Conservation (phyloP, 2,113 vertebrate genomes). For the Charadrius vociferus region DNA sequence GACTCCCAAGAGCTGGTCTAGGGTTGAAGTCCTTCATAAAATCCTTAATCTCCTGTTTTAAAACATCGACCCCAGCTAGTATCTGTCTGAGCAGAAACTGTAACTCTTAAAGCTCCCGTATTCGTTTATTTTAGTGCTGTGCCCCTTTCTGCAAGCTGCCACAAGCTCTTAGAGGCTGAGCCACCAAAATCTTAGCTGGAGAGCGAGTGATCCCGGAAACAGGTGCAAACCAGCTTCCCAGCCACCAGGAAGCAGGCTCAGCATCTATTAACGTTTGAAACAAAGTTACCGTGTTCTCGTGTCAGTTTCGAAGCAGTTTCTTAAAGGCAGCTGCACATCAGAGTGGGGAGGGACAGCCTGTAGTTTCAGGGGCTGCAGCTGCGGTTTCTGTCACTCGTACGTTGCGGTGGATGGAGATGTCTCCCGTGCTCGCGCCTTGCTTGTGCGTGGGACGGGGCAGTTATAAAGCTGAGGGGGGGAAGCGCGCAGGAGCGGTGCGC, state of each 20-base stretch:
- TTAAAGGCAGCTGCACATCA: neutral
- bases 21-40: neutral
- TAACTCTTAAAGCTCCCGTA: neutral
- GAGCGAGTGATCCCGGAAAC: neutral
- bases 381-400: fast-evolving
- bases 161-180: neutral
- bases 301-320: neutral
- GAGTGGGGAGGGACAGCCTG: fast-evolving
- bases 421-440: neutral
- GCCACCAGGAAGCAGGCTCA: neutral
- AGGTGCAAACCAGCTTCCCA: neutral
- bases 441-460: neutral
- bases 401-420: fast-evolving
- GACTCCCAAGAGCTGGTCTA: fast-evolving
- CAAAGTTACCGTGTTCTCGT: neutral
- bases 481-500: fast-evolving
- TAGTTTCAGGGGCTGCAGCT: neutral
- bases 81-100: too few relatives aligned
- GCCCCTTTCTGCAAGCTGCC: neutral
- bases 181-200: neutral
- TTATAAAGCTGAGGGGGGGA: fast-evolving
- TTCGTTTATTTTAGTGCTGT: neutral
- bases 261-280: fast-evolving
- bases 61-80: fast-evolving
- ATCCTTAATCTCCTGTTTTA: fast-evolving